Base-by-base conservation (phyloP, 92 coral and sea anemone species). In the Blastomussa wellsi region DNA sequence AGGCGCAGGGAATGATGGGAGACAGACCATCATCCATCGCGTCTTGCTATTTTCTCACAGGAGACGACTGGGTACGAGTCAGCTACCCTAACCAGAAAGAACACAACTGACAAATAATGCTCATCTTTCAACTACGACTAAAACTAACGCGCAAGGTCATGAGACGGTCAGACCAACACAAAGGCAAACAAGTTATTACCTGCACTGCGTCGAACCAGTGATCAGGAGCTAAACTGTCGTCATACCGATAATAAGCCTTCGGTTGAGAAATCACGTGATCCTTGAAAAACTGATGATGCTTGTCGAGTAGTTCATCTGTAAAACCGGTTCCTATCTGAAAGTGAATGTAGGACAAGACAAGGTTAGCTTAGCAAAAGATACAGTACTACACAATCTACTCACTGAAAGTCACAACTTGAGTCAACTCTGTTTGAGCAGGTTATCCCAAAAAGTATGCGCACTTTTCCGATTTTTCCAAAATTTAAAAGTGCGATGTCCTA, bases 181-280 rank as follows among this genome's bases (percentile, higher is more conserved):
- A 26, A 42, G 11, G 29, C 24, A 6, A 13, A 37, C 26, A 38
- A 49, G 15, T 31, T 2, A 60, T 52, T 11, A 96, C 99, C 99
- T 96, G 97, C 36, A 92, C 96, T 0, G 99, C 95, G 69, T 94
- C 99, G 77, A 96, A 96, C 99, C 99, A 96, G 67, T 90, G 94
- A 84, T 96, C 98, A 44, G 99, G 99, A 20, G 92, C 90, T 33
- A 91, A 89, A 33, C 88, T 83, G 72, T 96, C 98, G 78, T 96
- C 99, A 86, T 88, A 94, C 75, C 99, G 98, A 87, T 96, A 96
- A 86, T 96, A 96, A 2, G 98, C 90, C 65, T 92, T 96, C 57
- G 99, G 94, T 76, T 94, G 92, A 16, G 92, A 92, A 41, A 96
- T 94, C 65, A 96, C 94, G 51, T 91, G 96, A 74, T 96, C 95